phyloP scores from a whole-genome alignment of 2,113 vertebrate genomes.

The Myocastor coypus region DNA sequence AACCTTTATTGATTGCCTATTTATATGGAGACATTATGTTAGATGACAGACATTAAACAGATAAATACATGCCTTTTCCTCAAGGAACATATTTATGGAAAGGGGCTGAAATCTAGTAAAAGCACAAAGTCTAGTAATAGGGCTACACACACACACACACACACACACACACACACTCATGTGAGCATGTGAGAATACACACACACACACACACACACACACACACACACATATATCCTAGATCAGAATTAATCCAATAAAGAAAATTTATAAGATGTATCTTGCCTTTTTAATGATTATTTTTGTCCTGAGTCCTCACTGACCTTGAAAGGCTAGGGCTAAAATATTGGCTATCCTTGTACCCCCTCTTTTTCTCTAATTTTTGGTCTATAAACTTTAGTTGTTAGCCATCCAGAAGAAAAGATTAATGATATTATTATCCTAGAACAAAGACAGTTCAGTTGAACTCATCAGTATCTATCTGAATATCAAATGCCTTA shows the following conservation, averaged over 20 bases:
- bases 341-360: too few species aligned
- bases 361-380: too few species aligned
- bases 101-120: not conserved
- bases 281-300: not conserved
- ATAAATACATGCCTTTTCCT: not conserved
- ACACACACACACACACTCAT: not conserved
- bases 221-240: not conserved
- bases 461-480: too few species aligned
- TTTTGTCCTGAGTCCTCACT: too few species aligned
- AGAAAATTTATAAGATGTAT: not conserved
- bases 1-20: slow-evolving; percentile 14
- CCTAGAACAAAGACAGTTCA: too few species aligned
- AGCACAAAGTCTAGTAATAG: not conserved
- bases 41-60: slow-evolving; percentile 14
- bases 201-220: not conserved
- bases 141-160: not conserved
- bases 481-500: too few species aligned
- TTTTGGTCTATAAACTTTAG: too few species aligned
- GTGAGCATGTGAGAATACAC: too few species aligned
- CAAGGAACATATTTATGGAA: not conserved
- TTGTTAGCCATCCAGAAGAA: too few species aligned
- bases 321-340: too few species aligned
- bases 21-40: not conserved
- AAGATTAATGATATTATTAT: too few species aligned
- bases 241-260: slow-evolving; percentile 19